Base-by-base conservation (phyloP, 2,113 vertebrate species). In the Tetrax tetrax region DNA sequence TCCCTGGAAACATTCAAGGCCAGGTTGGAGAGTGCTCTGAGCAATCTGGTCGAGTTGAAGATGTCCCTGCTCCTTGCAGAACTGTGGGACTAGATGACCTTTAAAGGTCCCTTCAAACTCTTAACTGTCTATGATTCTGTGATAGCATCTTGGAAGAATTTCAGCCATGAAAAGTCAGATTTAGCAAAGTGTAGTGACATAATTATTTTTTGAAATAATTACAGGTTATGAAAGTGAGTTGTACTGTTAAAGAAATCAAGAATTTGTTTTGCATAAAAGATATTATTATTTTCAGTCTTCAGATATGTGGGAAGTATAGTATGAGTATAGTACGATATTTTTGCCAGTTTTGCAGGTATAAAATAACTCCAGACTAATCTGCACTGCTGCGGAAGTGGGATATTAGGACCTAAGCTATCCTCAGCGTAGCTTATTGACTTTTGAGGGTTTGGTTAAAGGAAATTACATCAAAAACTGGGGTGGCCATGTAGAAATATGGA, bases 401-500 rank as follows among this genome's bases (percentile, higher is more conserved):
- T 81, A 27, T 65, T 86, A 56, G 33, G n/a, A 68, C 29, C 57
- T 81, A 76, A 79, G 63, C 43, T 82, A 22, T 84, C 69, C 6
- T 2, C 7, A 6, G 23, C 68, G 24, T 61, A 83, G 37, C 47
- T 93, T 59, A 81, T 75, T 75, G 72, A 61, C 91, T 85, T 94
- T 66, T 45, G 38, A 83, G 45, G 76, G 41, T 86, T 71, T 90
- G 84, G 86, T 95, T 93, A 63, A 91, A 85, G 54, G 81, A 90
- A 90, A 85, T 88, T 85, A 20, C 33, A 95, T 97, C 54, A 91
- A 22, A 92, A 56, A 83, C 29, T 72, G 59, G n/a, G 50, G n/a
- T 93, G 50, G 38, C 78, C 93, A 38, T 70, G n/a, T 41, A 90
- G 72, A 92, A 91, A 77, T 96, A 78, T 70, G 70, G 75, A 86